Evolutionary conservation across 2,888 invertebrate genomes (phyloP).

Genomic region (Phorcus lineatus): DNA sequence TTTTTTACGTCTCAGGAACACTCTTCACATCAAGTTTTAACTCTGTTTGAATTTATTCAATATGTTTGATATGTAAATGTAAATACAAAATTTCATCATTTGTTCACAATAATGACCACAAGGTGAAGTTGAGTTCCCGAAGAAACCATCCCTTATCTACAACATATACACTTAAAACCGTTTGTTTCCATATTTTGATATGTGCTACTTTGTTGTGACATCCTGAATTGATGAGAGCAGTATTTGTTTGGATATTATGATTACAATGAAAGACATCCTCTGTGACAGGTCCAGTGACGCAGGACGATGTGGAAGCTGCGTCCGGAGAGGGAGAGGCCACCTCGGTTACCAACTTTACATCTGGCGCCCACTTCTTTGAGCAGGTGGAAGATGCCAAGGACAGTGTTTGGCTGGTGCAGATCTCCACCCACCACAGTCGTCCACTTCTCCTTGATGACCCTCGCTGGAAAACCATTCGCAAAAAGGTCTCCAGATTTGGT

Average conservation of each 20-base stretch:
- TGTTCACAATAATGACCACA: no score
- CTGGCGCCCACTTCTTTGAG: conserved; percentile 76
- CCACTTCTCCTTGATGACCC: conserved; percentile 37
- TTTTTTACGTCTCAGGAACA: no score
- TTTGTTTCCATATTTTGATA: no score
- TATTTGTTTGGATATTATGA: not conserved
- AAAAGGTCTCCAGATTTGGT: conserved; percentile 76
- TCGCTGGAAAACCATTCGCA: conserved; percentile 75
- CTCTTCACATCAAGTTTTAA: no score
- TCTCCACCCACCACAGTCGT: conserved; percentile 63
- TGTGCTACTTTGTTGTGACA: no score
- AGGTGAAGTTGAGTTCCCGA: no score
- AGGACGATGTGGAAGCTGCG: conserved; percentile 68
- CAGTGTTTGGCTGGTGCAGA: conserved; percentile 78
- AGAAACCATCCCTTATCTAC: no score
- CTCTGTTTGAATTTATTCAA: no score
- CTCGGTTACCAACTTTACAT: conserved; percentile 72
- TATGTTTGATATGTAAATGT: no score
- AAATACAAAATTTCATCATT: no score
- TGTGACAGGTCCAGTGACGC: conserved; percentile 69
- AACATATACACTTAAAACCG: no score
- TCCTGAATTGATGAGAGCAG: not conserved
- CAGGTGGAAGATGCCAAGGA: conserved; percentile 79
- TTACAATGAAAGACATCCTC: not conserved
- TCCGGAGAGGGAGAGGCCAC: conserved; percentile 45